Base-by-base conservation (phyloP, 2,113 vertebrate species). In the Ammodytes dubius region DNA sequence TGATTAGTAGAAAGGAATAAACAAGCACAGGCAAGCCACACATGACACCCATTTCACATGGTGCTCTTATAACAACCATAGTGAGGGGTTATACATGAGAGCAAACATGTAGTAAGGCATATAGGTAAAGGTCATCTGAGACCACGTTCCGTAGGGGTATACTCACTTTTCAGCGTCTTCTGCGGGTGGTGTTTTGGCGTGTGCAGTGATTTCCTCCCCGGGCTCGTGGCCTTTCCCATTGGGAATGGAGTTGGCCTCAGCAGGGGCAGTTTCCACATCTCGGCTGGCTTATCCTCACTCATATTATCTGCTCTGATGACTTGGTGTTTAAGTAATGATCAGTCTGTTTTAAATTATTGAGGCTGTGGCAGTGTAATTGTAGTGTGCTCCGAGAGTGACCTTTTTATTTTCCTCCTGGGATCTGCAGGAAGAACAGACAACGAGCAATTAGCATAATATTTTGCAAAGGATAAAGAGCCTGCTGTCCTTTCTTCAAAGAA, bases 201-300 rank as follows among this genome's bases (percentile, higher is more conserved):
- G 82, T 2, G 83, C 79, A 15, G 87, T 63, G 59, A 89, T 86
- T 45, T 95, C 94, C 17, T 93, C 94, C 37, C 79, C 89, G 6
- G 88, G 68, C 39, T 95, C 94, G 2, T 94, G 95, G 70, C 94
- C 93, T 86, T 95, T 96, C 52, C 95, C 95, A 1, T 96, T 96
- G 35, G 95, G 95, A 65, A 96, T 92, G 9, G 92, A 67, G 11
- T 90, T 95, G 54, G 37, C 91, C 83, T 96, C 95, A 0, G 86
- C 88, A 11, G 87, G 76, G 50, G 70, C 70, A 0, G 71, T 81
- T 54, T 95, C 94, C 91, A 90, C 90, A 27, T 76, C 71, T 87
- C 83, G 2, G 84, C 63, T 8, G 77, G 80, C 79, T 91, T 93
- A n/a, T 91, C 91, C 61, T 88, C 90, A 79, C 88, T 93, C 93